Percentiles rank a stretch among this genome's conserved stretches.
Evolutionary conservation across 2,797 vertebrate species (phyloP).

Genomic region (Poeciliopsis infans): DNA sequence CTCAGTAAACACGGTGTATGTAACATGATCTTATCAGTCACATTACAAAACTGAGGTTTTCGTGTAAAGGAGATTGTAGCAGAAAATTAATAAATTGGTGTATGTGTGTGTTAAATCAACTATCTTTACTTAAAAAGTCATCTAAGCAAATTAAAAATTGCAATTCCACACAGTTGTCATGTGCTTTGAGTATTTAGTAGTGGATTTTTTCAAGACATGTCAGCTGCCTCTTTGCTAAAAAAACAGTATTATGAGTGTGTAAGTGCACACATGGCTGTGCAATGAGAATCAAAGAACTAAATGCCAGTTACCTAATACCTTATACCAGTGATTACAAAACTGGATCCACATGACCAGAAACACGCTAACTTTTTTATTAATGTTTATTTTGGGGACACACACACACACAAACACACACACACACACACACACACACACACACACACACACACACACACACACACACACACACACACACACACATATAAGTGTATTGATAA

Average conservation of each 20-base stretch:
- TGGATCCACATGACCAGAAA: neutral
- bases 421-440: too few species aligned
- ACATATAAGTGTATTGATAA: neutral
- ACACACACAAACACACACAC: too few species aligned
- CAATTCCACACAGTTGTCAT: neutral
- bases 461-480: too few species aligned
- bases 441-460: too few species aligned
- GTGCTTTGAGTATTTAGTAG: neutral
- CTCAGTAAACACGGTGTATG: neutral
- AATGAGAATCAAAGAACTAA: neutral
- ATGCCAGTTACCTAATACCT: neutral
- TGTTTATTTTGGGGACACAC: neutral
- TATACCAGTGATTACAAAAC: neutral
- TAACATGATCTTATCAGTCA: neutral
- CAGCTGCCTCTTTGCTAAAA: slow-evolving; percentile 34
- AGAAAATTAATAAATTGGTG: neutral
- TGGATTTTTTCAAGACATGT: slow-evolving; percentile 6
- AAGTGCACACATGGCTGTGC: neutral
- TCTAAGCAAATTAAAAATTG: neutral
- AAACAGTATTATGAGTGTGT: neutral
- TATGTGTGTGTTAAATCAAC: slow-evolving; percentile 1
- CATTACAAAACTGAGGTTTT: neutral
- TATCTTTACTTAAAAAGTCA: neutral
- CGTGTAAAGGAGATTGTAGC: neutral
- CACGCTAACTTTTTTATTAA: neutral